phyloP scores from a whole-genome alignment of 2,888 invertebrate genomes.

The Lagria hirta region DNA sequence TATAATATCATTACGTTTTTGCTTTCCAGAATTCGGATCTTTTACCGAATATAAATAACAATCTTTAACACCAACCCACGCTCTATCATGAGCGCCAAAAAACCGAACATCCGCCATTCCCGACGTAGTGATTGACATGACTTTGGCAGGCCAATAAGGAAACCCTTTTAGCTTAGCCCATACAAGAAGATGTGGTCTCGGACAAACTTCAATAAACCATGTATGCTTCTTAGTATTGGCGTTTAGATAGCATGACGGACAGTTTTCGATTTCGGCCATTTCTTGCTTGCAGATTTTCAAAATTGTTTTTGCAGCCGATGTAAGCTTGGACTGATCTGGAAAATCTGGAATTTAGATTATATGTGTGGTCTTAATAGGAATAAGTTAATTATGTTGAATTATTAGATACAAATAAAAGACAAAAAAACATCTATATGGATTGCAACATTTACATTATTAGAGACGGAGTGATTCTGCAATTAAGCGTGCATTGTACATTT shows the following conservation, averaged over 20 bases:
- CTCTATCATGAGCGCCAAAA: conserved; percentile 93
- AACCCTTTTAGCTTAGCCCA: conserved; percentile 98
- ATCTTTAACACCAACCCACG: conserved; percentile 84
- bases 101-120: conserved; percentile 86
- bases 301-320: conserved; percentile 73
- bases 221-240: conserved; percentile 77
- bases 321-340: conserved; percentile 75
- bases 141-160: conserved; percentile 97
- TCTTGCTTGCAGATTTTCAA: conserved; percentile 85
- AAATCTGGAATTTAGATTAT: conserved; percentile 22
- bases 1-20: conserved; percentile 61
- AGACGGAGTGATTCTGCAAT: no score
- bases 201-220: conserved; percentile 93
- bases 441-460: no score
- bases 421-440: not conserved
- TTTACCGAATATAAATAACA: conserved; percentile 81
- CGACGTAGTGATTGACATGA: conserved; percentile 67
- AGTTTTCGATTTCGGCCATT: conserved; percentile 89
- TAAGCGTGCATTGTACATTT: no score
- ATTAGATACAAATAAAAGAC: not conserved
- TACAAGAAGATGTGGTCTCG: conserved; percentile 83
- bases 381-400: no score
- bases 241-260: conserved; percentile 87
- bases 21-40: conserved; percentile 67
- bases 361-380: conserved; percentile 8